phyloP scores from a whole-genome alignment of 2,888 invertebrate genomes.

The Congeria kusceri region DNA sequence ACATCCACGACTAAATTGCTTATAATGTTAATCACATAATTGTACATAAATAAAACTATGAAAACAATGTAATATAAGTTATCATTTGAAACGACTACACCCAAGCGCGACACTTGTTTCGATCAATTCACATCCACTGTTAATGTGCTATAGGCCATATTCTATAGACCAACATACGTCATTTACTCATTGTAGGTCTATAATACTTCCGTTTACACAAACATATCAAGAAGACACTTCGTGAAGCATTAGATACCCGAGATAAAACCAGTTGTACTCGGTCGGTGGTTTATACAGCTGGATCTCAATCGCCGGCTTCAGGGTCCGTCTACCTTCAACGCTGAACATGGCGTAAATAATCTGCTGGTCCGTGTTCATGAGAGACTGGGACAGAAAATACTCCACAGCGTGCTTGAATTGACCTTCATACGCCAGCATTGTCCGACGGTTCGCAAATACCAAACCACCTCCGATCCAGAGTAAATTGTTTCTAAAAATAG shows the following conservation, averaged over 20 bases:
- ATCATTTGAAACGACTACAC: too few relatives aligned
- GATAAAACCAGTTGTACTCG: constrained; percentile 49
- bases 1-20: too few relatives aligned
- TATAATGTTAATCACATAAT: too few relatives aligned
- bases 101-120: too few relatives aligned
- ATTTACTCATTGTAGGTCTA: too few relatives aligned
- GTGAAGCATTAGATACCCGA: constrained; percentile 42
- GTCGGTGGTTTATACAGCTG: constrained; percentile 37
- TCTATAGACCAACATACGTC: too few relatives aligned
- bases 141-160: too few relatives aligned
- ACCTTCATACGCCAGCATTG: constrained; percentile 35
- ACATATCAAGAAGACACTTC: background rate
- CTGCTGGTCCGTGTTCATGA: constrained; percentile 65
- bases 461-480: constrained; percentile 64
- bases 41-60: too few relatives aligned
- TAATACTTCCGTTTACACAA: too few relatives aligned
- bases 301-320: constrained; percentile 50
- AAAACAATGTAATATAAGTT: too few relatives aligned
- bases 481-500: constrained; percentile 58
- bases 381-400: constrained; percentile 37
- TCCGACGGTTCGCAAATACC: constrained; percentile 40
- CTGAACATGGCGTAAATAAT: constrained; percentile 54
- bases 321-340: constrained; percentile 26
- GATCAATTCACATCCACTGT: too few relatives aligned
- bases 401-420: constrained; percentile 46